phyloP scores from a whole-genome alignment of 2,888 invertebrate species.

The Rotaria socialis region DNA sequence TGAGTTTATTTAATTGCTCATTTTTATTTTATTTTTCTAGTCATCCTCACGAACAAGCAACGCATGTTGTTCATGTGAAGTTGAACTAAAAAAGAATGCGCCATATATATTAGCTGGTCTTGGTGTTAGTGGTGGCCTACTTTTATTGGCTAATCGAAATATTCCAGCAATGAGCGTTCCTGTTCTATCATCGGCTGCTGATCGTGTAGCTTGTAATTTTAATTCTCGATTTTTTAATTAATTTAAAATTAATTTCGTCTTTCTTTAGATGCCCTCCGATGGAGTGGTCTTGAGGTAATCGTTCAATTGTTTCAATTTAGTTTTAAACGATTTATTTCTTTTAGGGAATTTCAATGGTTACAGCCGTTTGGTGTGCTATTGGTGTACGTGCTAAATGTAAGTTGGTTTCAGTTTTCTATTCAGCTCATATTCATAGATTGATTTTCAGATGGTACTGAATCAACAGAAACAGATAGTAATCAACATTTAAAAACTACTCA shows the following conservation, averaged over 20 bases:
- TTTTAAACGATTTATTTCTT: neutral
- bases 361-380: conserved; percentile 10
- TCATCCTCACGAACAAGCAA: neutral
- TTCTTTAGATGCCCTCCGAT: neutral
- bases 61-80: neutral
- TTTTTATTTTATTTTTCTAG: neutral
- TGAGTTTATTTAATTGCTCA: neutral
- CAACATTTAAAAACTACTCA: neutral
- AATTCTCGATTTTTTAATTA: too few relatives aligned
- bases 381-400: conserved; percentile 13
- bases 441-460: neutral
- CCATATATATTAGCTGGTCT: conserved; percentile 32
- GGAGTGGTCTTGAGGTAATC: neutral
- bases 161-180: neutral
- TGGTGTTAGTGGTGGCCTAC: conserved; percentile 6
- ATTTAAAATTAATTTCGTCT: neutral
- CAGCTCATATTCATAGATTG: neutral
- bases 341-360: conserved; percentile 7
- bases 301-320: neutral
- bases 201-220: conserved; percentile 24
- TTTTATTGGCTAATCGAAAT: conserved; percentile 6
- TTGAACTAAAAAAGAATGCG: neutral
- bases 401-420: neutral
- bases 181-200: conserved; percentile 28
- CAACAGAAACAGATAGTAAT: neutral